Evolutionary conservation across 1,140 invertebrate genomes (phyloP).

Genomic region (Bombus affinis): DNA sequence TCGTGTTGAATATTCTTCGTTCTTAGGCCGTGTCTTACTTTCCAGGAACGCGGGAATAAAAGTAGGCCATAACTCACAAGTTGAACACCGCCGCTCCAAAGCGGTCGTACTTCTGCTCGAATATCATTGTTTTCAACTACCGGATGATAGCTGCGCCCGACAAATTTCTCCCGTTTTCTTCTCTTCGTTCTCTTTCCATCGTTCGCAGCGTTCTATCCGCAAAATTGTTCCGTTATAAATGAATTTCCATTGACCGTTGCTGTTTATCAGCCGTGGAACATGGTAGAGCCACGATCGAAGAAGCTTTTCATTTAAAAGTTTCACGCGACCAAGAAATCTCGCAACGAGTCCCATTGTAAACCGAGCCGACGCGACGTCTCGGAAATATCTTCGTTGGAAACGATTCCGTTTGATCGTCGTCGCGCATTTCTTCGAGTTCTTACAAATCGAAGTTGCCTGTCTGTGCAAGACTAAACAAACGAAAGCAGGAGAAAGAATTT

Average conservation of each 20-base stretch:
- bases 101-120: neutral
- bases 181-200: no score
- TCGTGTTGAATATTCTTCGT: slow-evolving; percentile 24
- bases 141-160: neutral
- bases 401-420: neutral
- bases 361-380: neutral
- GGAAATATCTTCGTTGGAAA: no score
- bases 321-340: no score
- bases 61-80: slow-evolving; percentile 10
- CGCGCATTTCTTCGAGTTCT: neutral
- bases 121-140: slow-evolving; percentile 17
- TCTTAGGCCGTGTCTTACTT: slow-evolving; percentile 31
- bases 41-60: slow-evolving; percentile 13
- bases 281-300: neutral
- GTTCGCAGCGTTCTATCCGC: no score
- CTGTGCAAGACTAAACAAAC: no score
- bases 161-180: neutral
- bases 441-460: no score
- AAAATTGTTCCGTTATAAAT: slow-evolving; percentile 8
- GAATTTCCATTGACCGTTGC: neutral
- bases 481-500: no score
- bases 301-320: no score
- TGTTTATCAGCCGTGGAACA: neutral
- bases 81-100: neutral
- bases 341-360: neutral